Evolutionary conservation across 2,888 invertebrate genomes (phyloP), one percentile per base, ranked within the genome.

Genomic region (Drosophila nr. medialis): DNA sequence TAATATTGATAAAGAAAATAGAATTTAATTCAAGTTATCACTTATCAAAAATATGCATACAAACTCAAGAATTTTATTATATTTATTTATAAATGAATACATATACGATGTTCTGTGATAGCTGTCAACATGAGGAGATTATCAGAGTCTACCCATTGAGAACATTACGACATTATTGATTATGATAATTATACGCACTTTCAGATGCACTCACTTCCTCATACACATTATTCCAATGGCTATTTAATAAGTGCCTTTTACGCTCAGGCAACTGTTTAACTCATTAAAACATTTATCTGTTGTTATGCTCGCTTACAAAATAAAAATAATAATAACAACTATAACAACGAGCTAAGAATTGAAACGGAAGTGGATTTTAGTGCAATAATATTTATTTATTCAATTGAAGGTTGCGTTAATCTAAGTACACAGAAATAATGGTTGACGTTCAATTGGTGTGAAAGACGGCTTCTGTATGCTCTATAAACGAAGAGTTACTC

Each of bases 281-380:
- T 64, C 61, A 72, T 67, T 76, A 48, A 40, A 60, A 32, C 24
- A 58, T 49, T 34, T 27, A 59, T 54, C 21, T 30, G 21, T 36
- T 27, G 29, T 53, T 55, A 58, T 53, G 61, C 30, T 48, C 8
- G 29, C 42, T 29, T 56, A 73, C 65, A 24, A 40, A 50, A 50
- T 51, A 61, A 21, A 48, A 53, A 48, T 53, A 63, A 63, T 62
- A 58, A 64, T 49, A 59, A 50, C 62, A 64, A 38, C 49, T 59
- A 49, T 42, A 68, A 58, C 32, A 69, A 58, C 63, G 49, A 60
- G 38, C 61, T 51, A 73, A 77, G 86, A 85, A 75, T 71, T 58
- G 65, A 84, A 84, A 85, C 83, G 83, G 83, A 84, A 84, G 82
- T 72, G 58, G 55, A 72, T 73, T 77, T 82, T 64, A 77, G 66